A percentile compares a stretch with the other conserved stretches of the same genome.
These are phyloP conservation scores for Neelides sp. DNA, from an alignment of 1,140 invertebrate genomes.

Conservation along the genomic window DNA sequence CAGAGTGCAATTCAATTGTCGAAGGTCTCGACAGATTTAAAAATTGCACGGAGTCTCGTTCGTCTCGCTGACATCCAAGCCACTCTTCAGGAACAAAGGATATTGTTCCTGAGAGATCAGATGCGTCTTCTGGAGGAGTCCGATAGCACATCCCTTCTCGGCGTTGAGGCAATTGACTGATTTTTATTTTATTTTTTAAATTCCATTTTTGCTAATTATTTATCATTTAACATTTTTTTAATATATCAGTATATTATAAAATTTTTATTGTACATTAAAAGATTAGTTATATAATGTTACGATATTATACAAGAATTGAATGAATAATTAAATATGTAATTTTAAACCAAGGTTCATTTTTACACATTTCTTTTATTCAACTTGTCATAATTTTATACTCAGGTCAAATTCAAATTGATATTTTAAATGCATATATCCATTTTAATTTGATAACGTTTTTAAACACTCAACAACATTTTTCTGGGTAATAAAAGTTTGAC, in stretches of 20 bases:
- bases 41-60: conserved; percentile 84
- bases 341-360: too few species aligned
- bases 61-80: conserved; percentile 91
- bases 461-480: too few species aligned
- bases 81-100: conserved; percentile 91
- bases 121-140: conserved; percentile 69
- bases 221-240: not conserved
- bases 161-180: conserved; percentile 21
- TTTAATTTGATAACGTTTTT: too few species aligned
- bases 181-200: too few species aligned
- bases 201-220: conserved; percentile 2
- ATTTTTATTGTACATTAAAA: not conserved
- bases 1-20: conserved; percentile 78
- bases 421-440: too few species aligned
- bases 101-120: conserved; percentile 80
- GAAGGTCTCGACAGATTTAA: conserved; percentile 84
- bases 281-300: conserved; percentile 4
- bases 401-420: too few species aligned
- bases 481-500: too few species aligned
- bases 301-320: too few species aligned
- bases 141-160: conserved; percentile 26
- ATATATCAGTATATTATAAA: not conserved
- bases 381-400: too few species aligned
- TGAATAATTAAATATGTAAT: too few species aligned
- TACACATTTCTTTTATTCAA: too few species aligned